These are phyloP conservation scores for Cyclina sinensis DNA, from an alignment of 1,140 invertebrate genomes.

Conservation along the genomic window DNA sequence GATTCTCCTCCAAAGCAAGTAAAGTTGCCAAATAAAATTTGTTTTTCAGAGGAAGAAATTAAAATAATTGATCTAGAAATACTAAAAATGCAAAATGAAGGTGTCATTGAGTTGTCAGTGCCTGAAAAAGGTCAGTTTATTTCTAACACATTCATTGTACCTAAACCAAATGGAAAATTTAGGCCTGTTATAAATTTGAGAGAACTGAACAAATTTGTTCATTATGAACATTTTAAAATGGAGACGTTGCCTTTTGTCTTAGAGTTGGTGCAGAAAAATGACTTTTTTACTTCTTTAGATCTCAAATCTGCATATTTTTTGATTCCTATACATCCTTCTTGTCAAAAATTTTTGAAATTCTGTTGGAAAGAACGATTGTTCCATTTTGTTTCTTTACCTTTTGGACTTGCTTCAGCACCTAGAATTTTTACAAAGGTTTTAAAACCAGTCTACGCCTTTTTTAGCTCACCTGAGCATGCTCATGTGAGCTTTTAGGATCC, in stretches of 20 bases:
- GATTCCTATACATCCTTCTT: slow-evolving; percentile 1
- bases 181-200: slow-evolving; percentile 24
- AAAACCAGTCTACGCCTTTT: not conserved
- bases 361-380: not conserved
- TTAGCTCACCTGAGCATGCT: too few relatives aligned
- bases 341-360: slow-evolving; percentile 17
- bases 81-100: not conserved
- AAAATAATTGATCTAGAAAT: not conserved
- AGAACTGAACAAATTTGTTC: slow-evolving; percentile 67
- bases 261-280: slow-evolving; percentile 29
- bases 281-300: slow-evolving; percentile 38
- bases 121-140: slow-evolving; percentile 1
- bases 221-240: slow-evolving; percentile 70
- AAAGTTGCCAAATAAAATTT: slow-evolving; percentile 24
- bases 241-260: slow-evolving; percentile 67
- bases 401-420: not conserved
- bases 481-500: too few relatives aligned
- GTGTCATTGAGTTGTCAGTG: not conserved
- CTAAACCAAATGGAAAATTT: slow-evolving; percentile 65
- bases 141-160: not conserved
- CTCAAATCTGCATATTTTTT: slow-evolving; percentile 20
- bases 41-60: not conserved
- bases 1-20: slow-evolving; percentile 22
- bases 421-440: not conserved
- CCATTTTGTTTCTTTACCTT: not conserved